Evolutionary conservation across 2,888 invertebrate genomes (phyloP).

Genomic region (Dolichopus griseipennis): DNA sequence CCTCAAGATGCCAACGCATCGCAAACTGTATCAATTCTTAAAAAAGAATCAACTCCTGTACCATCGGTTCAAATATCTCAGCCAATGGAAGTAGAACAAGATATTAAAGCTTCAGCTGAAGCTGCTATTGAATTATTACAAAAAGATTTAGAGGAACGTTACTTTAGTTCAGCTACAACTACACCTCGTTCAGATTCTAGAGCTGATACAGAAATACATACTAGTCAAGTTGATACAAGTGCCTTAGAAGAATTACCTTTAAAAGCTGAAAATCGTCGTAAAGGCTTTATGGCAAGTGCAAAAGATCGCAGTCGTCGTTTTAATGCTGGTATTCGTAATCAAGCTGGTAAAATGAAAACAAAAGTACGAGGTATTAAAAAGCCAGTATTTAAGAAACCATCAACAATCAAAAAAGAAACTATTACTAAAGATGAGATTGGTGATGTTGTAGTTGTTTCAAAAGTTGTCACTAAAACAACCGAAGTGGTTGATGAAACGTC

Average conservation of each 20-base stretch:
- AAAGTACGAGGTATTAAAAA: constrained; percentile 55
- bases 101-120: constrained; percentile 46
- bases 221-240: constrained; percentile 59
- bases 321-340: constrained; percentile 57
- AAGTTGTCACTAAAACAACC: background rate
- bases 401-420: background rate
- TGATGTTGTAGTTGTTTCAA: background rate
- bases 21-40: constrained; percentile 20
- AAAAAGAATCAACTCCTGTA: constrained; percentile 27
- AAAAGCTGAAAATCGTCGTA: constrained; percentile 50
- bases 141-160: constrained; percentile 55
- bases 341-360: constrained; percentile 63
- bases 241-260: constrained; percentile 56
- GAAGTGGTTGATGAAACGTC: constrained; percentile 29
- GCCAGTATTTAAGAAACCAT: background rate
- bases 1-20: constrained; percentile 39
- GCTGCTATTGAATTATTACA: constrained; percentile 49
- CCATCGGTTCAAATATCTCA: constrained; percentile 10
- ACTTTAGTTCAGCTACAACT: constrained; percentile 51
- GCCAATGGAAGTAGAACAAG: constrained; percentile 34
- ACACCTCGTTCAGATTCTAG: constrained; percentile 49
- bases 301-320: constrained; percentile 48
- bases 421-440: background rate
- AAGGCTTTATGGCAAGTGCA: constrained; percentile 45
- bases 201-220: constrained; percentile 57